phyloP scores from a whole-genome alignment of 2,797 vertebrate species.

The Botia almorhae region DNA sequence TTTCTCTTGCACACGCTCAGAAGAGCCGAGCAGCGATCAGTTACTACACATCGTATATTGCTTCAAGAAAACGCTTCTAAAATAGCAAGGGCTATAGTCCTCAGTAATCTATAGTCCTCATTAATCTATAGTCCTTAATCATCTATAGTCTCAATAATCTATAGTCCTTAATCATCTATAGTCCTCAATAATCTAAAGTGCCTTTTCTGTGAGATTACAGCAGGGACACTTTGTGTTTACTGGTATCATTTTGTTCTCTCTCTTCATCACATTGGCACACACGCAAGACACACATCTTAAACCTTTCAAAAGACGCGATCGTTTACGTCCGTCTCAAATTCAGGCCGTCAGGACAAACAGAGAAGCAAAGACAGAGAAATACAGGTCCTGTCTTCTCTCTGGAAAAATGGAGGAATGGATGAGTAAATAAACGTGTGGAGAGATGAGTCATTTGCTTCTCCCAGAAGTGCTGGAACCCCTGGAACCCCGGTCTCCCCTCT shows the following conservation, averaged over 20 bases:
- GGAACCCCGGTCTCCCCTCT: constrained; percentile 71
- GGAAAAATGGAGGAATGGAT: constrained; percentile 50
- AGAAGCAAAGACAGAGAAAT: constrained; percentile 45
- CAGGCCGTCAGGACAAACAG: constrained; percentile 39
- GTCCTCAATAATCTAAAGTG: constrained; percentile 31
- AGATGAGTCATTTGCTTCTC: constrained; percentile 79
- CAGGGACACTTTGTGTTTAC: constrained; percentile 10
- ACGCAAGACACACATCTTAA: constrained; percentile 26
- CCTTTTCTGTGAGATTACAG: constrained; percentile 42
- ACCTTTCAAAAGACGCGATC: constrained; percentile 21
- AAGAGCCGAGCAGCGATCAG: constrained; percentile 44
- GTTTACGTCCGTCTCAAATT: constrained; percentile 22
- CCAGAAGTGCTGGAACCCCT: constrained; percentile 82
- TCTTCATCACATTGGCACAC: constrained; percentile 46
- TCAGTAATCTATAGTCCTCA: background rate
- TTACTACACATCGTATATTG: constrained; percentile 57
- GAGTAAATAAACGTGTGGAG: constrained; percentile 50
- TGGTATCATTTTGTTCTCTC: background rate
- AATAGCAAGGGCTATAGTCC: constrained; percentile 43
- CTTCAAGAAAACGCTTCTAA: constrained; percentile 54
- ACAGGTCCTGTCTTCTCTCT: constrained; percentile 38
- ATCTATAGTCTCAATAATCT: too few relatives aligned
- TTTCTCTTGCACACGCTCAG: constrained; percentile 8
- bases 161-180: too few relatives aligned
- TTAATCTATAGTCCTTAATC: too few relatives aligned